Evolutionary conservation across 2,797 vertebrate genomes (phyloP).

Genomic region (Poeciliopsis infans): DNA sequence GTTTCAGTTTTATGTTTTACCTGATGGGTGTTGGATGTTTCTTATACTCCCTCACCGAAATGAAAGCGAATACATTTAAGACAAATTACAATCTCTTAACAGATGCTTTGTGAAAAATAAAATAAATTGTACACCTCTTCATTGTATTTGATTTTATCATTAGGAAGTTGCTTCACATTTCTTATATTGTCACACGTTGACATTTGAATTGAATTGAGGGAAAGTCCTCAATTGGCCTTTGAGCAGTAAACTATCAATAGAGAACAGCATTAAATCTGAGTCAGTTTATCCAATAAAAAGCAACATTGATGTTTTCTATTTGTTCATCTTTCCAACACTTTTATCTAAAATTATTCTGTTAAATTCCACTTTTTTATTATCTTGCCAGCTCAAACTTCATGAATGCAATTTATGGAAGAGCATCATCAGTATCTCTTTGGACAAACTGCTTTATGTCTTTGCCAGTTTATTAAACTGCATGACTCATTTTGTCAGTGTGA

Average conservation of each 20-base stretch:
- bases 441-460: slow-evolving; percentile 19
- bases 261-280: slow-evolving; percentile 26
- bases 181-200: slow-evolving; percentile 14
- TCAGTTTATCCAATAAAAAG: slow-evolving; percentile 15
- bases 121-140: neutral
- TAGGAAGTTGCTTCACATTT: slow-evolving; percentile 15
- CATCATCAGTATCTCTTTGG: slow-evolving; percentile 6
- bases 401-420: neutral
- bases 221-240: slow-evolving; percentile 19
- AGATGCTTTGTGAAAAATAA: neutral
- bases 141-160: slow-evolving; percentile 16
- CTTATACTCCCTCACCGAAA: neutral
- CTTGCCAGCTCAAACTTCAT: slow-evolving; percentile 15
- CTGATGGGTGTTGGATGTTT: neutral
- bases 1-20: too few relatives aligned
- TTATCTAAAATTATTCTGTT: slow-evolving; percentile 38
- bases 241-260: slow-evolving; percentile 26
- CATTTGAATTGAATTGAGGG: slow-evolving; percentile 27
- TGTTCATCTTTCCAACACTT: slow-evolving; percentile 14
- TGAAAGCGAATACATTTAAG: neutral
- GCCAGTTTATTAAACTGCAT: slow-evolving; percentile 37
- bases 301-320: slow-evolving; percentile 13
- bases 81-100: neutral
- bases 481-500: slow-evolving; percentile 32
- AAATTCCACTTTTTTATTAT: slow-evolving; percentile 4